A percentile compares a stretch with the other conserved stretches of the same genome.
Conservation (phyloP, 2,888 invertebrate species). For the Ethmia dodecea region DNA sequence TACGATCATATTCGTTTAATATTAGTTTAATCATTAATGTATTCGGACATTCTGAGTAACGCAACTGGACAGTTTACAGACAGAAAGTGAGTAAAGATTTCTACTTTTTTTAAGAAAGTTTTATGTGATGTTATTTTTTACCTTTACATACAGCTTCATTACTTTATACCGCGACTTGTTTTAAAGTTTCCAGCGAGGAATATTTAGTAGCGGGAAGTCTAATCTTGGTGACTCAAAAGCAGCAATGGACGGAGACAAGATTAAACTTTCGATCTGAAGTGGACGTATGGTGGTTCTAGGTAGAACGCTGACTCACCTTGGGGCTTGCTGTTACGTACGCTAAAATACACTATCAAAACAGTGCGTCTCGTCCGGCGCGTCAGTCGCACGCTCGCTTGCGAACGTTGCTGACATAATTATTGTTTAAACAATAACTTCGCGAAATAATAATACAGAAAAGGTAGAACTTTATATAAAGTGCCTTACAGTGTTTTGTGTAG, state of each 20-base stretch:
- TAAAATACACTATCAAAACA: constrained; percentile 73
- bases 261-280: constrained; percentile 35
- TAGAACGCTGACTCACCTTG: constrained; percentile 63
- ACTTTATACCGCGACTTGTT: too few species aligned
- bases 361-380: constrained; percentile 50
- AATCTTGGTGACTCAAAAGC: constrained; percentile 20
- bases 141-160: too few species aligned
- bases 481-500: constrained; percentile 27
- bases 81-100: constrained; percentile 36
- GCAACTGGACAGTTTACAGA: too few species aligned
- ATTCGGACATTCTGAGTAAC: too few species aligned
- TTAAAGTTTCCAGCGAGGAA: too few species aligned
- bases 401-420: constrained; percentile 21
- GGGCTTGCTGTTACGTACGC: constrained; percentile 59
- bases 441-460: constrained; percentile 18
- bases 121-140: too few species aligned
- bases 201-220: too few species aligned
- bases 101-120: too few species aligned
- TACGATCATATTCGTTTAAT: too few species aligned
- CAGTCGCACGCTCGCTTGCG: constrained; percentile 41
- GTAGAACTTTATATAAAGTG: constrained; percentile 26
- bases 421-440: constrained; percentile 26
- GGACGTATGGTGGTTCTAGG: constrained; percentile 34
- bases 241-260: constrained; percentile 31
- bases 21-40: too few species aligned